Conservation (phyloP, 1,140 invertebrate species). For the Drosophila nebulosa region DNA sequence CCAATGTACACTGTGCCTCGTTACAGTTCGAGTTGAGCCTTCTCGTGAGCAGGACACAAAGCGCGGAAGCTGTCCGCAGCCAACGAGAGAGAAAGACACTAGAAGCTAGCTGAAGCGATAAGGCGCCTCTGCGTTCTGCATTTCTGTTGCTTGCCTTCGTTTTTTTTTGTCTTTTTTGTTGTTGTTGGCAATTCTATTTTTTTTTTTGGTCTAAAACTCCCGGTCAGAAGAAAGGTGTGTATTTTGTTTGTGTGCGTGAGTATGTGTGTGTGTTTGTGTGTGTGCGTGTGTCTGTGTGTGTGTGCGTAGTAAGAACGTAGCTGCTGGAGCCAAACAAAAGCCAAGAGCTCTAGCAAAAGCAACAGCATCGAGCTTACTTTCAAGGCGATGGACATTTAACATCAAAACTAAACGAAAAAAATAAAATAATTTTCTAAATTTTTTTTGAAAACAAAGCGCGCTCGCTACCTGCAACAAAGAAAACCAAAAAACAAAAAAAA, state of each 20-base stretch:
- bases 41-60: slow-evolving; percentile 72
- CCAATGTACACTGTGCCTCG: slow-evolving; percentile 37
- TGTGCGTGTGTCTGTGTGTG: slow-evolving; percentile 27
- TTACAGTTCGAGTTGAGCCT: slow-evolving; percentile 79
- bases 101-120: slow-evolving; percentile 7
- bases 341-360: slow-evolving; percentile 15
- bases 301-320: slow-evolving; percentile 17
- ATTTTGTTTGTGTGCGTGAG: slow-evolving; percentile 11
- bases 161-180: background rate
- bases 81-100: background rate
- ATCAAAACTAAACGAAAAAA: slow-evolving; percentile 6
- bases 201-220: slow-evolving; percentile 33
- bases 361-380: slow-evolving; percentile 3
- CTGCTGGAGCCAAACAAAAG: slow-evolving; percentile 27
- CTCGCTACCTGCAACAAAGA: background rate
- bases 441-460: background rate
- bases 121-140: slow-evolving; percentile 37
- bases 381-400: background rate
- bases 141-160: slow-evolving; percentile 6
- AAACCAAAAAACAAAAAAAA: background rate
- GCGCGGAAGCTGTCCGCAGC: slow-evolving; percentile 63
- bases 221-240: slow-evolving; percentile 46
- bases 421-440: background rate
- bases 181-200: slow-evolving; percentile 2
- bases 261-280: slow-evolving; percentile 23